These are phyloP conservation scores for Marcusenius ussheri DNA, from an alignment of 2,113 vertebrate genomes.

Conservation along the genomic window DNA sequence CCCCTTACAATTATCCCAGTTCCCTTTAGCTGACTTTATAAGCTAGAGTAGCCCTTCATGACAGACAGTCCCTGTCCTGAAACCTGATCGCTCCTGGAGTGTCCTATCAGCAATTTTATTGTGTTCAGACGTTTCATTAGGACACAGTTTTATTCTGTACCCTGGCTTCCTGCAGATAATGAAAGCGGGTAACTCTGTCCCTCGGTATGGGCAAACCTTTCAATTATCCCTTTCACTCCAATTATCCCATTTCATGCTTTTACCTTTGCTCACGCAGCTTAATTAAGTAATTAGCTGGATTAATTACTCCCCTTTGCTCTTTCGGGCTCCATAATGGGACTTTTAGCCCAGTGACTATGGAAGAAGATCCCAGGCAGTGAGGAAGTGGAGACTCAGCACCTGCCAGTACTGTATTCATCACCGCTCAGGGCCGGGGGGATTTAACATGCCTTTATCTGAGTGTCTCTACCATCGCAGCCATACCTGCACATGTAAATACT, in stretches of 20 bases:
- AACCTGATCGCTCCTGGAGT: neutral
- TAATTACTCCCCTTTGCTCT: constrained; percentile 5
- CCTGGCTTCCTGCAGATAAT: neutral
- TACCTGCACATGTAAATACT: neutral
- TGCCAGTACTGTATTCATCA: neutral
- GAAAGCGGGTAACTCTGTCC: neutral
- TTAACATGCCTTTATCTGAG: neutral
- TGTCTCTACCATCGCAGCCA: neutral
- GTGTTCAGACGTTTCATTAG: constrained; percentile 8
- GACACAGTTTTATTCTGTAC: neutral
- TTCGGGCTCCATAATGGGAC: neutral
- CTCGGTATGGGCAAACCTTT: neutral
- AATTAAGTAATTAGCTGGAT: constrained; percentile 21
- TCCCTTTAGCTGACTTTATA: neutral
- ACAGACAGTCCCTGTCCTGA: neutral
- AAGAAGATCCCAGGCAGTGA: neutral
- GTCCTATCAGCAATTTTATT: neutral
- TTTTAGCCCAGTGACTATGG: neutral
- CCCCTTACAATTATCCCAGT: neutral
- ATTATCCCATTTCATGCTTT: constrained; percentile 11
- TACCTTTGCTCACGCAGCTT: constrained; percentile 14
- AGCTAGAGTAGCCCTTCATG: neutral
- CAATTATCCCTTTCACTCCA: constrained; percentile 3
- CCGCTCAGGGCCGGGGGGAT: neutral
- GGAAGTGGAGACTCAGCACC: neutral